These are phyloP conservation scores for Telmatochromis brichardi DNA, from an alignment of 2,113 vertebrate species.

Conservation along the genomic window DNA sequence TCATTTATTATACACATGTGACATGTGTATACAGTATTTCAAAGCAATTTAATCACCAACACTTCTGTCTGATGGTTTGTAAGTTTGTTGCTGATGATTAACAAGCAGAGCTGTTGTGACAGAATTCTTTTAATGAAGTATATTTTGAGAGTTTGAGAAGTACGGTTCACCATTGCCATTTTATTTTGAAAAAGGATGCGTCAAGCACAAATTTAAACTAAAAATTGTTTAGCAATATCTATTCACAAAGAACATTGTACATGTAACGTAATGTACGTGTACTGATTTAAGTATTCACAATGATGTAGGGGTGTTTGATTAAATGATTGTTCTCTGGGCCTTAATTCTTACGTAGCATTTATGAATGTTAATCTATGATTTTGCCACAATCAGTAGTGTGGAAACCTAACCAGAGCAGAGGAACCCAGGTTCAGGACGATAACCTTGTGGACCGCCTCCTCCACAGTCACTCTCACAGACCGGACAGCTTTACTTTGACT, in stretches of 20 bases:
- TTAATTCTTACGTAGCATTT: not conserved
- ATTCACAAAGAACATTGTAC: not conserved
- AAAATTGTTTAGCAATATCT: not conserved
- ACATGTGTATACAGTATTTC: not conserved
- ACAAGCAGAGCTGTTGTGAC: not conserved
- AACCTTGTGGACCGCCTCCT: constrained; percentile 2
- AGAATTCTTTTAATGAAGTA: not conserved
- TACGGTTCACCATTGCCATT: fast-evolving
- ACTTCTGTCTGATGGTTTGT: not conserved
- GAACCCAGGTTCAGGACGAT: not conserved
- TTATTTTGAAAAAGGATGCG: not conserved
- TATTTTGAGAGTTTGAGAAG: not conserved
- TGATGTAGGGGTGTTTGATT: not conserved
- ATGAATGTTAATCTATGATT: not conserved
- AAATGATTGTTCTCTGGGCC: not conserved
- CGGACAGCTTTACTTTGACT: constrained; percentile 17
- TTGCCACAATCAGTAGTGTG: not conserved
- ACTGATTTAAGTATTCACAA: not conserved
- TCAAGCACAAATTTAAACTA: not conserved
- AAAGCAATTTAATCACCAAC: not conserved
- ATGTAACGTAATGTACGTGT: not conserved
- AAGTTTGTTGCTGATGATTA: not conserved
- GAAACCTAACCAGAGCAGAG: not conserved
- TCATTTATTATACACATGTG: not conserved
- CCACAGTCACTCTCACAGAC: constrained; percentile 6